Evolutionary conservation across 2,113 vertebrate species (phyloP).

Genomic region (Calyptommatus sinebrachiatus): DNA sequence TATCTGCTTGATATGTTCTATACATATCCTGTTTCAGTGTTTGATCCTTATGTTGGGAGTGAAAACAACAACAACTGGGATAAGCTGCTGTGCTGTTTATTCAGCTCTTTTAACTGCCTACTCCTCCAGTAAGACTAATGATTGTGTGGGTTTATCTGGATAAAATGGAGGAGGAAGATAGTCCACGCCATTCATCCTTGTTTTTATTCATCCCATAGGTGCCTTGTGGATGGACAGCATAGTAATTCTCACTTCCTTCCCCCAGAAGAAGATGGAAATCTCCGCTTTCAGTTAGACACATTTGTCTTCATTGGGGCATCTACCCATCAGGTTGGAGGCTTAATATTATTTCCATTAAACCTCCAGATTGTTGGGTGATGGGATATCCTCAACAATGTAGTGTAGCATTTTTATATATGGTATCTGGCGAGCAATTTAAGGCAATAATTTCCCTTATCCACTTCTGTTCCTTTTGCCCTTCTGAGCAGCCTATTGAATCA

Average conservation of each 20-base stretch:
- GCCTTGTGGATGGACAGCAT: not conserved
- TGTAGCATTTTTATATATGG: not conserved
- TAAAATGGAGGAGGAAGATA: not conserved
- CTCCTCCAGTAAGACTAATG: not conserved
- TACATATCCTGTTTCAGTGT: too few relatives aligned
- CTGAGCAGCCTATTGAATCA: not conserved
- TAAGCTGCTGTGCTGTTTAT: too few relatives aligned
- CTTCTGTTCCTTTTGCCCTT: not conserved
- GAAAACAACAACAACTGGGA: too few relatives aligned
- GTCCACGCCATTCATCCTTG: fast-evolving
- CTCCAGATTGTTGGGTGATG: not conserved
- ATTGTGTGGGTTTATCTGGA: not conserved
- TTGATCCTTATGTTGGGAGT: too few relatives aligned
- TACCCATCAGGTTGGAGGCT: constrained; percentile 11
- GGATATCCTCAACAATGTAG: not conserved
- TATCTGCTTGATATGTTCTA: too few relatives aligned
- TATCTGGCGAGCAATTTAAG: not conserved
- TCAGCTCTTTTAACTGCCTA: not conserved
- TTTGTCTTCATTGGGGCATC: constrained; percentile 16
- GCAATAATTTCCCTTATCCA: too few relatives aligned
- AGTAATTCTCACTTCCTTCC: constrained; percentile 28
- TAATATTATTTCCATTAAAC: not conserved
- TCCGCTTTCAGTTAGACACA: constrained; percentile 46
- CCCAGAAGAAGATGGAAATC: fast-evolving
- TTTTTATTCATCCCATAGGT: not conserved